These are phyloP conservation scores for Hestina assimilis DNA, from an alignment of 1,140 invertebrate species.

Conservation along the genomic window DNA sequence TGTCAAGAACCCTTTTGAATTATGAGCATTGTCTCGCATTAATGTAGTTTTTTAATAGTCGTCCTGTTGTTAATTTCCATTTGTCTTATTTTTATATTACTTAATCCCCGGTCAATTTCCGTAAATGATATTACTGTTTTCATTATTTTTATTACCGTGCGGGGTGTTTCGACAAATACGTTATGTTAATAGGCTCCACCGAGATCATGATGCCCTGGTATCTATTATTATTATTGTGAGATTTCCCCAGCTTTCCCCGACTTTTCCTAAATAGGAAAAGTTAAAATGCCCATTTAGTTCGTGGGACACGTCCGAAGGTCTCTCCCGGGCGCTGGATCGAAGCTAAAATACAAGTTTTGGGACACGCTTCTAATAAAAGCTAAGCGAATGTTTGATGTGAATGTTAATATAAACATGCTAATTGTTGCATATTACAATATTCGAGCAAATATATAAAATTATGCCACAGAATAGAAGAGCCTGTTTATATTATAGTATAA, in stretches of 20 bases:
- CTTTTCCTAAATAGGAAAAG: constrained; percentile 68
- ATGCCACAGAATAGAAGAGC: no score
- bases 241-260: constrained; percentile 42
- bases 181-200: constrained; percentile 41
- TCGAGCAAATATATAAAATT: neutral
- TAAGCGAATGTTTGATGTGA: neutral
- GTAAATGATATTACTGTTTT: constrained; percentile 22
- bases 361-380: constrained; percentile 12
- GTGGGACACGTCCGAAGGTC: constrained; percentile 49
- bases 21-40: constrained; percentile 24
- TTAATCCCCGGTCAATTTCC: constrained; percentile 18
- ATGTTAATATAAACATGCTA: constrained; percentile 1
- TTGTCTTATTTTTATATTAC: neutral
- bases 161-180: constrained; percentile 33
- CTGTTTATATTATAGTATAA: no score
- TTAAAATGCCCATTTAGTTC: constrained; percentile 62
- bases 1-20: constrained; percentile 24
- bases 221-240: constrained; percentile 62
- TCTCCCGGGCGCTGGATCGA: constrained; percentile 22
- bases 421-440: neutral
- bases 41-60: no score
- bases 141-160: constrained; percentile 27
- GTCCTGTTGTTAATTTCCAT: neutral
- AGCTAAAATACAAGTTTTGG: constrained; percentile 22
- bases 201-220: constrained; percentile 45